These are phyloP conservation scores for Scrobipalpa costella DNA, from an alignment of 2,888 invertebrate species.

Conservation along the genomic window DNA sequence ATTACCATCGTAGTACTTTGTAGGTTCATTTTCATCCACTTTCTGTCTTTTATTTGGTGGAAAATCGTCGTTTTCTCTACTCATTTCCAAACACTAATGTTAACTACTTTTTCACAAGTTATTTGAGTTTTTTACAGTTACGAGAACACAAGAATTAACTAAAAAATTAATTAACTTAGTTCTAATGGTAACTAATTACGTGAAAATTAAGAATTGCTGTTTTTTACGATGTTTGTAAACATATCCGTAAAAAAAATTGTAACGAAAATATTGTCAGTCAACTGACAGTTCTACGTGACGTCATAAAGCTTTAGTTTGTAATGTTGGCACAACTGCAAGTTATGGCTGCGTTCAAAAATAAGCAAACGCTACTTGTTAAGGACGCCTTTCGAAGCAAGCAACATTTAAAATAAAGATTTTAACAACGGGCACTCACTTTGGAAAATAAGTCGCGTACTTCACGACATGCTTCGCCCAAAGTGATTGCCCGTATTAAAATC, in stretches of 20 bases:
- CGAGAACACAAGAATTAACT: neutral
- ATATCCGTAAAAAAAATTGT: conserved; percentile 10
- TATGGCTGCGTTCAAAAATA: conserved; percentile 13
- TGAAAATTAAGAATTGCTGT: neutral
- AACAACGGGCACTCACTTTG: too few species aligned
- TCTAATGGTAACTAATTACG: neutral
- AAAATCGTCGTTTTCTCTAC: conserved; percentile 63
- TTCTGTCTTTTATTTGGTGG: conserved; percentile 63
- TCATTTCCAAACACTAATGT: conserved; percentile 48
- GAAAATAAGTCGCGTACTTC: too few species aligned
- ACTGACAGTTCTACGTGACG: conserved; percentile 2
- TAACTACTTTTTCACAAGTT: neutral
- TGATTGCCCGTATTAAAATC: too few species aligned
- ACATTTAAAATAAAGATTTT: too few species aligned
- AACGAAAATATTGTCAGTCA: neutral
- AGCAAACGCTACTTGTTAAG: neutral
- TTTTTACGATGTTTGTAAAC: conserved; percentile 25
- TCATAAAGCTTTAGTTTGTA: neutral
- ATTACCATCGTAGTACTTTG: conserved; percentile 55
- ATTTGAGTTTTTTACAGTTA: neutral
- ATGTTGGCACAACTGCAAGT: conserved; percentile 4
- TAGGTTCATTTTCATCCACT: conserved; percentile 53
- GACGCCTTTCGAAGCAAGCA: too few species aligned
- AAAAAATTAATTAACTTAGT: neutral
- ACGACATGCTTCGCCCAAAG: too few species aligned